A percentile compares a stretch with the other conserved stretches of the same genome.
phyloP scores from a whole-genome alignment of 2,888 invertebrate genomes.

The Lasioglossum marginatum region DNA sequence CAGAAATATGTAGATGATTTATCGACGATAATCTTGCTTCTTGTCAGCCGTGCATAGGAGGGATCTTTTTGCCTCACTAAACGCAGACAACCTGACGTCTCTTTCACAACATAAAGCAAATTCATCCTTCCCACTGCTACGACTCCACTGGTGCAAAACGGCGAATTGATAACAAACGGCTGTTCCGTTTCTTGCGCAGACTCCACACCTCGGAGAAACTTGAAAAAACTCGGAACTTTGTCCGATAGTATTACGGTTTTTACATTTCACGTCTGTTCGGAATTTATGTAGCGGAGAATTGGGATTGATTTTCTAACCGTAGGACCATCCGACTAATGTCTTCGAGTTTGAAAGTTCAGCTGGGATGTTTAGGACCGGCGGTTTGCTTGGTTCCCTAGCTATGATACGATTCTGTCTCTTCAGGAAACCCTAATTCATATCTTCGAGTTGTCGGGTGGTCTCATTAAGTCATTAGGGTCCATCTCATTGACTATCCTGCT shows the following conservation, averaged over 20 bases:
- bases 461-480: not conserved
- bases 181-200: conserved; percentile 7
- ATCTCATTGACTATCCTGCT: not conserved
- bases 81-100: conserved; percentile 60
- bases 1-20: conserved; percentile 46
- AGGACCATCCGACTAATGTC: not conserved
- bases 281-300: not conserved
- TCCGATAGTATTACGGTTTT: not conserved
- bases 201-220: not conserved
- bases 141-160: conserved; percentile 35
- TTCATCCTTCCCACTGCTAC: conserved; percentile 49
- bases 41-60: conserved; percentile 31
- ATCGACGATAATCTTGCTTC: conserved; percentile 48
- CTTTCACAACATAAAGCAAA: conserved; percentile 60
- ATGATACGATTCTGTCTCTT: not conserved
- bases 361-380: not conserved
- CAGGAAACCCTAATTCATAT: not conserved
- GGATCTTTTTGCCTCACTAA: conserved; percentile 51
- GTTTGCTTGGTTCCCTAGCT: not conserved
- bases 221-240: not conserved
- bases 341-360: not conserved
- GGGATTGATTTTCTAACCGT: conserved; percentile 1
- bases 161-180: conserved; percentile 44
- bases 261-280: not conserved
- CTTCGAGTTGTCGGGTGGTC: conserved; percentile 1